phyloP scores from a whole-genome alignment of 2,113 vertebrate genomes.

The Neotragus pygmaeus region DNA sequence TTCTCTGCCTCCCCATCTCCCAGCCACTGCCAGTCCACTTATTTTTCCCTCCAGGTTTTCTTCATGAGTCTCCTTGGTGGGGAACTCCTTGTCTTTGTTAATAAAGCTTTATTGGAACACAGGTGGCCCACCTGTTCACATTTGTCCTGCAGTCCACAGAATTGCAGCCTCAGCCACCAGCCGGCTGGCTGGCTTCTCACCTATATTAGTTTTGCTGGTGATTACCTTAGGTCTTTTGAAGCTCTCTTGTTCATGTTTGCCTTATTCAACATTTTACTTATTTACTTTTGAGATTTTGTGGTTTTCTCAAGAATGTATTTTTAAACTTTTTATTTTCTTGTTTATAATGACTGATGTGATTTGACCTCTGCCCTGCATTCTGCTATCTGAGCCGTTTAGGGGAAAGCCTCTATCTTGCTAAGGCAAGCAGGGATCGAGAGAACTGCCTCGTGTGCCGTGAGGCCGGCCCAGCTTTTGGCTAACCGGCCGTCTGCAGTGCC shows the following conservation, averaged over 20 bases:
- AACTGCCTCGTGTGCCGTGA: accelerated
- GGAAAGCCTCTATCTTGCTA: too few relatives aligned
- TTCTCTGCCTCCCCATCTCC: neutral
- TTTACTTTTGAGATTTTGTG: neutral
- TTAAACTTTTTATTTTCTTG: neutral
- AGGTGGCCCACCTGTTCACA: neutral
- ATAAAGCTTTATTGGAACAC: neutral
- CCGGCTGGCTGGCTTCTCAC: accelerated
- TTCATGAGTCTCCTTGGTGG: neutral
- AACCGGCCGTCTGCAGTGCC: accelerated
- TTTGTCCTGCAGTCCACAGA: neutral
- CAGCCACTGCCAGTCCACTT: neutral
- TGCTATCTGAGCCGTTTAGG: neutral
- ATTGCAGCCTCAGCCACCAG: too few relatives aligned
- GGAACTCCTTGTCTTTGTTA: neutral
- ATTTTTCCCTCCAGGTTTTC: neutral
- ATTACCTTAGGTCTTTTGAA: neutral
- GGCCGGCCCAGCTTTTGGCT: neutral
- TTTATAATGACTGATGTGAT: neutral
- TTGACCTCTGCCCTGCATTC: neutral
- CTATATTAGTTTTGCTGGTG: accelerated
- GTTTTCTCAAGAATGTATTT: neutral
- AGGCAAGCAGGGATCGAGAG: neutral
- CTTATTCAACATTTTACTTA: neutral
- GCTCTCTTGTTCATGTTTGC: neutral